These are phyloP conservation scores for Empidonax alnorum DNA, from an alignment of 2,113 vertebrate genomes.

Conservation along the genomic window DNA sequence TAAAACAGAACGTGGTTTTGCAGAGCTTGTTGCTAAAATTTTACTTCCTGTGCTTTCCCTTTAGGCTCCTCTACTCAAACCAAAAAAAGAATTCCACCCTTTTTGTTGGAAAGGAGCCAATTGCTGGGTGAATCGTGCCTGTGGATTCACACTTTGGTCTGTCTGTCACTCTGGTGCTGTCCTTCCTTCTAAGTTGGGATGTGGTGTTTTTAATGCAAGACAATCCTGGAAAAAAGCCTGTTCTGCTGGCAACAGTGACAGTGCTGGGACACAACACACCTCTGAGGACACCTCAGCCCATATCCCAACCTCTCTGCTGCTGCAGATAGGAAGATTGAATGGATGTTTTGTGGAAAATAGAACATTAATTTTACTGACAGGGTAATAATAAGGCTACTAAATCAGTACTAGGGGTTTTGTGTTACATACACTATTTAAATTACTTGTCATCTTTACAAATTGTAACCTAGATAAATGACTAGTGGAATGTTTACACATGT, in stretches of 20 bases:
- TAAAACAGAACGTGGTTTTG: not conserved
- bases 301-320: not conserved
- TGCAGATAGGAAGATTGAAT: not conserved
- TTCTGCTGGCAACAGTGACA: not conserved
- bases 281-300: not conserved
- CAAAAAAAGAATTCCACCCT: not conserved
- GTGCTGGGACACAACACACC: not conserved
- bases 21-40: not conserved
- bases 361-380: constrained; percentile 59
- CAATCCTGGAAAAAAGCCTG: not conserved
- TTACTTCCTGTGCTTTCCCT: not conserved
- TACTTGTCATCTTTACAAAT: constrained; percentile 27
- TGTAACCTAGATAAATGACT: constrained; percentile 12
- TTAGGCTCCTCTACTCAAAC: not conserved
- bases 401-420: not conserved
- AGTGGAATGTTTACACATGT: not conserved
- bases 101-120: not conserved
- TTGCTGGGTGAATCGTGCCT: not conserved
- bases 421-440: constrained; percentile 42
- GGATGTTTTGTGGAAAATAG: constrained; percentile 41
- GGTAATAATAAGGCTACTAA: constrained; percentile 62
- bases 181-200: not conserved
- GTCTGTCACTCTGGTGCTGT: not conserved
- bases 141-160: not conserved
- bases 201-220: not conserved